phyloP scores from a whole-genome alignment of 2,113 vertebrate genomes.

The western clawed frog (Xenopus tropicalis) region UCB_Xtro_10.0 CM004450.2:113987001-113987500 shows the following conservation, averaged over 20 bases:
- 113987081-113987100: slow-evolving; percentile 9
- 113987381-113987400: too few relatives aligned
- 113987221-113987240: neutral
- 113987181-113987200: neutral
- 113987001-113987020: slow-evolving; percentile 7
- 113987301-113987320: too few relatives aligned
- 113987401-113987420: too few relatives aligned
- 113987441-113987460: too few relatives aligned
- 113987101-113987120: neutral
- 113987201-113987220: neutral
- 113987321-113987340: too few relatives aligned
- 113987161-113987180: slow-evolving; percentile 14
- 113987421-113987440: too few relatives aligned
- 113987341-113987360: too few relatives aligned
- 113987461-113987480: too few relatives aligned
- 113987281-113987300: too few relatives aligned
- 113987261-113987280: neutral
- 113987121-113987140: neutral
- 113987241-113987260: neutral
- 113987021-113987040: neutral
- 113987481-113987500: too few relatives aligned
- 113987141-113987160: slow-evolving; percentile 14
- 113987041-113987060: neutral
- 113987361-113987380: too few relatives aligned
- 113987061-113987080: slow-evolving; percentile 16